Evolutionary conservation across 1,140 invertebrate genomes (phyloP).

Genomic region (Pseudomyrmex concolor): DNA sequence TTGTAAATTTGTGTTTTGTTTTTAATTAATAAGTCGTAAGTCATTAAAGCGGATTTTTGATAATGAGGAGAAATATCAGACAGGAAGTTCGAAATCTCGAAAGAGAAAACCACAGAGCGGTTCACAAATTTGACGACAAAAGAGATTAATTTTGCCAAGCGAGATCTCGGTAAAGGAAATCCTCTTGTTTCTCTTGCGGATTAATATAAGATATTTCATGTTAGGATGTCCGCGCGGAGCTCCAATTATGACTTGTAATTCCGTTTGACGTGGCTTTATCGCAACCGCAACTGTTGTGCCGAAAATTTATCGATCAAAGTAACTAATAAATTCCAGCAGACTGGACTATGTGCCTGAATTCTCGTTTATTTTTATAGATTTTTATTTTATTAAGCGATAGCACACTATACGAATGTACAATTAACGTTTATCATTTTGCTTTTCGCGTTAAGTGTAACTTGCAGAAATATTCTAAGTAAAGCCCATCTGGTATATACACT

Average conservation of each 20-base stretch:
- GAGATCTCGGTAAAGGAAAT: constrained; percentile 18
- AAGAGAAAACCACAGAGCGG: constrained; percentile 4
- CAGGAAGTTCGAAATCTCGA: constrained; percentile 1
- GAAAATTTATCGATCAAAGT: too few species aligned
- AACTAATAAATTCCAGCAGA: too few species aligned
- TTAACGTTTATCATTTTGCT: background rate
- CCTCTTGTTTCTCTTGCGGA: constrained; percentile 31
- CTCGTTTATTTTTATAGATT: too few species aligned
- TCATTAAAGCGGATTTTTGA: background rate
- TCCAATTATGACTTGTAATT: constrained; percentile 8
- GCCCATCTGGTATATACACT: too few species aligned
- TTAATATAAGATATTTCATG: background rate
- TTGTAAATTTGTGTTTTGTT: background rate
- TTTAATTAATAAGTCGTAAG: background rate
- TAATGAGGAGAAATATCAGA: background rate
- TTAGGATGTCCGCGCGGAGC: background rate
- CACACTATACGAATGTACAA: too few species aligned
- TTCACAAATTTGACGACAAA: constrained; percentile 9
- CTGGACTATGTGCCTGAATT: too few species aligned
- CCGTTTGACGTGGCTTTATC: background rate
- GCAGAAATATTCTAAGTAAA: background rate
- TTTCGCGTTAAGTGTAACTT: background rate
- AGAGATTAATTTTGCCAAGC: background rate
- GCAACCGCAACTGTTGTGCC: too few species aligned
- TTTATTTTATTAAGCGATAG: too few species aligned